These are phyloP conservation scores for Dunckerocampus dactyliophorus DNA, from an alignment of 2,113 vertebrate species.

Conservation along the genomic window DNA sequence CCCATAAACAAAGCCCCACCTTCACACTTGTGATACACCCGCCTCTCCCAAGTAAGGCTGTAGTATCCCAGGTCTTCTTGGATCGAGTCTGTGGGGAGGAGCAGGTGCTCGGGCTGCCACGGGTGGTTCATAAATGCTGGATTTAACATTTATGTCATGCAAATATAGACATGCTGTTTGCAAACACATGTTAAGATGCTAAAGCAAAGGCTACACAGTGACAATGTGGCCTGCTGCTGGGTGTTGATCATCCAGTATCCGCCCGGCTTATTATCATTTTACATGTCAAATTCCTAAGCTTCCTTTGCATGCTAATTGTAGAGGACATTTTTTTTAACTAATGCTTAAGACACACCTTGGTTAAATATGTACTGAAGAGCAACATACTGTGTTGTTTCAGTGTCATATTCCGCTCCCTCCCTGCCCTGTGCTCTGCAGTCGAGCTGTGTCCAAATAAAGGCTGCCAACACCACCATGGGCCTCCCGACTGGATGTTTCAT, in stretches of 20 bases:
- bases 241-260: no score
- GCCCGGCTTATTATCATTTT: no score
- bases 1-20: background rate
- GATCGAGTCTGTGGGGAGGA: conserved; percentile 15
- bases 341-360: conserved; percentile 13
- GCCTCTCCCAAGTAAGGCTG: conserved; percentile 9
- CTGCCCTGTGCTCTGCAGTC: conserved; percentile 2
- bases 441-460: conserved; percentile 70
- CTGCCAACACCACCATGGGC: conserved; percentile 16
- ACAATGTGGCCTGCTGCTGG: no score
- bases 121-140: conserved; percentile 51
- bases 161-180: conserved; percentile 47
- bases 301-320: background rate
- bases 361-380: conserved; percentile 44
- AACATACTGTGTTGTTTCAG: conserved; percentile 47
- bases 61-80: conserved; percentile 21
- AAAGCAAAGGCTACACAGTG: background rate
- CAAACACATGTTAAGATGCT: conserved; percentile 35
- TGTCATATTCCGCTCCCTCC: conserved; percentile 27
- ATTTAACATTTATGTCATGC: conserved; percentile 48
- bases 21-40: background rate
- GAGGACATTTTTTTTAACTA: background rate
- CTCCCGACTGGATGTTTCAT: conserved; percentile 43
- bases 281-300: no score
- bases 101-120: conserved; percentile 59